Conservation (phyloP, 2,888 invertebrate species). For the Acanthopleura granulata region DNA sequence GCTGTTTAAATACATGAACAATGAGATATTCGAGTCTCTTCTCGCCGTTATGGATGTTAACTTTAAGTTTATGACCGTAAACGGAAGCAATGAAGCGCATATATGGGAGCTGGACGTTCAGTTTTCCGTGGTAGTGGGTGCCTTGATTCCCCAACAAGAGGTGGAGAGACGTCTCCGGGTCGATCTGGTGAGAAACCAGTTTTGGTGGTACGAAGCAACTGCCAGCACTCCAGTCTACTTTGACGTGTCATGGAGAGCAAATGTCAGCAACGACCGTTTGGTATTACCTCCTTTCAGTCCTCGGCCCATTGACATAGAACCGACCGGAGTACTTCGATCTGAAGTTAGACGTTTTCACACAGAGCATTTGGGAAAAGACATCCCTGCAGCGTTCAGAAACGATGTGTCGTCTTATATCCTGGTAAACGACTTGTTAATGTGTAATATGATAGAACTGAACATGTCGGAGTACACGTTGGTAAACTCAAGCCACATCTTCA, state of each 20-base stretch:
- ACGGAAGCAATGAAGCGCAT: background rate
- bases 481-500: background rate
- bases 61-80: background rate
- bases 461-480: background rate
- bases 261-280: background rate
- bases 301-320: background rate
- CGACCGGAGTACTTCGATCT: background rate
- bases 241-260: background rate
- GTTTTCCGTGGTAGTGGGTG: background rate
- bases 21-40: no score
- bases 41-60: background rate
- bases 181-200: background rate
- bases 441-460: slow-evolving; percentile 1
- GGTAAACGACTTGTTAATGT: background rate
- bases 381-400: background rate
- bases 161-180: background rate
- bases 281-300: no score
- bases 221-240: background rate
- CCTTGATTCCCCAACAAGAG: background rate
- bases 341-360: background rate
- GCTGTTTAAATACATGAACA: background rate
- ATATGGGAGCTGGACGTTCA: background rate
- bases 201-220: background rate
- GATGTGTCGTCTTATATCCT: background rate
- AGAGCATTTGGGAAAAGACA: background rate